These are phyloP conservation scores for Boulengeromyrus knoepffleri DNA, from an alignment of 2,113 vertebrate genomes.

Conservation along the genomic window DNA sequence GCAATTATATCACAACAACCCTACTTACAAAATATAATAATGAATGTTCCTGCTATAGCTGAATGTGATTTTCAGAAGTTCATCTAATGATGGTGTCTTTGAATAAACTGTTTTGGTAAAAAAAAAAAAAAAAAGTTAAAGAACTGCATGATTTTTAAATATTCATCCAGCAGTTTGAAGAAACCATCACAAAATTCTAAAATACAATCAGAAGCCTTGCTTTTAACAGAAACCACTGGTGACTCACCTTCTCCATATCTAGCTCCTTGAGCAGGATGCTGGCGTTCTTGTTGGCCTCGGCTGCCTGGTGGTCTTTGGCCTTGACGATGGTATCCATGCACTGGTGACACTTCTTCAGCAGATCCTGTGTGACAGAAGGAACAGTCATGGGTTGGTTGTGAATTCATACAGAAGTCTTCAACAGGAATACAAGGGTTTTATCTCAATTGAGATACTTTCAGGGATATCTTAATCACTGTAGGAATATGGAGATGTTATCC, in stretches of 20 bases:
- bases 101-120: background rate
- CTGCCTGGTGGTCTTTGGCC: conserved; percentile 98
- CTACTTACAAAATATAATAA: background rate
- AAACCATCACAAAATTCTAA: background rate
- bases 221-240: background rate
- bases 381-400: background rate
- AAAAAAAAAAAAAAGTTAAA: background rate
- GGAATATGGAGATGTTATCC: background rate
- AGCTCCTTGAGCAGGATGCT: conserved; percentile 95
- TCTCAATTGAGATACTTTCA: background rate
- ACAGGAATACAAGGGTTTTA: background rate
- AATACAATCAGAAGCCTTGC: background rate
- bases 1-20: too few species aligned
- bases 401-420: background rate
- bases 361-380: conserved; percentile 63
- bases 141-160: background rate
- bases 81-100: background rate
- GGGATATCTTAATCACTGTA: background rate
- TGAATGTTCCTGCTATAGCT: background rate
- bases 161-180: background rate
- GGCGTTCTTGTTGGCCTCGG: conserved; percentile 97
- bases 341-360: conserved; percentile 97
- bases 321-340: conserved; percentile 99
- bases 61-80: background rate
- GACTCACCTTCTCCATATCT: conserved; percentile 88